Conservation (phyloP, 2,113 vertebrate species). For the Xiphias gladius region DNA sequence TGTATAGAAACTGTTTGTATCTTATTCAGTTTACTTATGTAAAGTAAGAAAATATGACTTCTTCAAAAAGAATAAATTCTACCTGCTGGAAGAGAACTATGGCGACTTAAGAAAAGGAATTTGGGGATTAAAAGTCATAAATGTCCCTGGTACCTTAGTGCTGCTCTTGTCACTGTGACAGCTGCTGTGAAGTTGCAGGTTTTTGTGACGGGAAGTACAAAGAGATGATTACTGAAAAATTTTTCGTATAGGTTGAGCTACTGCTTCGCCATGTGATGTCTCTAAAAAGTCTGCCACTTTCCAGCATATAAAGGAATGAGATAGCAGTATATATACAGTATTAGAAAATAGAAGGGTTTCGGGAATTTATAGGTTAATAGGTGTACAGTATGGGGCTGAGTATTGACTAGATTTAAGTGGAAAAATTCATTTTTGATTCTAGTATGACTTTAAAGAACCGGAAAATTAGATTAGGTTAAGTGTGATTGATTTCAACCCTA, state of each 20-base stretch:
- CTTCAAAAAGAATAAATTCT: constrained; percentile 52
- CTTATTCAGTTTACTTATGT: constrained; percentile 44
- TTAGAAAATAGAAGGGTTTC: neutral
- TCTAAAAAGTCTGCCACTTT: constrained; percentile 17
- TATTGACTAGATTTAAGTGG: neutral
- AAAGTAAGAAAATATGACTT: constrained; percentile 50
- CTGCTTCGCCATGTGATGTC: constrained; percentile 12
- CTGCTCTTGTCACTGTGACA: constrained; percentile 50
- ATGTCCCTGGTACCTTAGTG: constrained; percentile 26
- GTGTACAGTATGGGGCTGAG: neutral
- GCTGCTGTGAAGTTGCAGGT: constrained; percentile 40
- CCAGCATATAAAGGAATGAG: neutral
- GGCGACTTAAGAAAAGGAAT: constrained; percentile 56
- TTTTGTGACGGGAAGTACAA: constrained; percentile 53
- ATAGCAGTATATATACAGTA: constrained; percentile 6
- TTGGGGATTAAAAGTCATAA: constrained; percentile 58
- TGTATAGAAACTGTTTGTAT: constrained; percentile 27
- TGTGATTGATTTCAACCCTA: neutral
- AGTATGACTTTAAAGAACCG: neutral
- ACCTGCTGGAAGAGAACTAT: constrained; percentile 42
- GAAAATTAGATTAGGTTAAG: neutral
- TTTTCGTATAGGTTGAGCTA: constrained; percentile 22
- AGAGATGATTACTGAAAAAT: constrained; percentile 54
- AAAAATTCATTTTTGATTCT: neutral
- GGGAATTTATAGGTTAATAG: neutral